Base-by-base conservation (phyloP, 2,113 vertebrate species). In the Chlorodrepanis virens region DNA sequence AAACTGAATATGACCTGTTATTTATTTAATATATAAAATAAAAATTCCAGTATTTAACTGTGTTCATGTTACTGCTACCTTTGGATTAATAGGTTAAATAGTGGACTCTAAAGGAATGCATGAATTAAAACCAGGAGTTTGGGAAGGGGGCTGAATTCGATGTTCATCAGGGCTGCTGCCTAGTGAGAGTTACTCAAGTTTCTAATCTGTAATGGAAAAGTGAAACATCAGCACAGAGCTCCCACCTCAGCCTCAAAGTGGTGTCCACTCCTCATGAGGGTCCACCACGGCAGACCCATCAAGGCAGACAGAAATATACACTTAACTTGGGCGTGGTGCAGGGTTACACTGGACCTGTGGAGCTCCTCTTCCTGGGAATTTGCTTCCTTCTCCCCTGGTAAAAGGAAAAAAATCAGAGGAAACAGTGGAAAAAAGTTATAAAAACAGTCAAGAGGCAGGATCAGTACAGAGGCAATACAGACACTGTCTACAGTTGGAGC, bases 301-400 rank as follows among this genome's bases (percentile, higher is more conserved):
- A 17, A 57, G 44, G 24, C 2, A n/a, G 45, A 31, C 1, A 5
- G 56, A 24, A 1, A 2, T 5, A 27, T 0, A 4, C 1, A 0
- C 33, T 78, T 64, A 29, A 6, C 9, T 8, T 74, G 60, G 47
- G 27, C 12, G 28, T 9, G 11, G 11, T 12, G 3, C 69, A 53
- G 39, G 45, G 42, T 39, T 80, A 50, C 1, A 0, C 7, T 37
- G 69, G 9, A 64, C 14, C 35, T 64, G 37, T 54, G 39, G 47
- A 68, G 44, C 74, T 75, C 12, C 5, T 52, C 12, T 79, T 82
- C 25, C 47, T 39, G 47, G 65, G 33, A 40, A 61, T 61, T 39
- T 61, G 37, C 37, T 61, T 61, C 59, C 59, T 40, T 40, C 18
- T 20, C 12, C 25, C 59, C 59, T 61, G 56, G 21, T 74, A 83